phyloP scores from a whole-genome alignment of 2,888 invertebrate species.

The Pammene fasciana region DNA sequence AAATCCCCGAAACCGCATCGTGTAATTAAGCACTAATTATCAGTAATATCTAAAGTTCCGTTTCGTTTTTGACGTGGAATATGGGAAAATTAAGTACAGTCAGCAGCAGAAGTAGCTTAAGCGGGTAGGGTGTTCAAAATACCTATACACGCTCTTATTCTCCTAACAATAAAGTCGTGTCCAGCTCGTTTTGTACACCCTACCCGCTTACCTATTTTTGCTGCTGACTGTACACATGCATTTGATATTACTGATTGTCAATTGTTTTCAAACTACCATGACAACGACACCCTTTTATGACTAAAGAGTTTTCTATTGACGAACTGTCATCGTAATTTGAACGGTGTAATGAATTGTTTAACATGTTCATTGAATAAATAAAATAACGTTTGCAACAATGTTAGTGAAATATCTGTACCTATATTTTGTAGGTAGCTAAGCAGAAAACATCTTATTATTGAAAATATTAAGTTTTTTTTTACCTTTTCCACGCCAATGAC shows the following conservation, averaged over 20 bases:
- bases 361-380: conserved; percentile 30
- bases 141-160: neutral
- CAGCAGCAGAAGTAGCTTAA: neutral
- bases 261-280: conserved; percentile 46
- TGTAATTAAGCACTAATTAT: conserved; percentile 8
- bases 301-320: conserved; percentile 14
- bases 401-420: conserved; percentile 22
- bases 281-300: conserved; percentile 15
- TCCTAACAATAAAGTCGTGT: too few species aligned
- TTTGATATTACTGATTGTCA: conserved; percentile 4
- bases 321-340: conserved; percentile 33
- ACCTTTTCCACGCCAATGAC: too few species aligned
- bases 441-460: conserved; percentile 6
- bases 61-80: neutral
- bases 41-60: neutral
- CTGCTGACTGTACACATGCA: neutral
- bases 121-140: neutral
- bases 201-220: too few species aligned
- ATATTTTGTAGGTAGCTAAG: conserved; percentile 5
- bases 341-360: conserved; percentile 5
- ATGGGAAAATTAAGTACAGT: neutral
- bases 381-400: conserved; percentile 19
- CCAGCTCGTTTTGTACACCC: too few species aligned
- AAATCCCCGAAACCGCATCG: neutral
- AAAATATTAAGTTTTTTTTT: too few species aligned